Evolutionary conservation across 1,140 invertebrate species (phyloP).

Genomic region (Eupeodes corollae): DNA sequence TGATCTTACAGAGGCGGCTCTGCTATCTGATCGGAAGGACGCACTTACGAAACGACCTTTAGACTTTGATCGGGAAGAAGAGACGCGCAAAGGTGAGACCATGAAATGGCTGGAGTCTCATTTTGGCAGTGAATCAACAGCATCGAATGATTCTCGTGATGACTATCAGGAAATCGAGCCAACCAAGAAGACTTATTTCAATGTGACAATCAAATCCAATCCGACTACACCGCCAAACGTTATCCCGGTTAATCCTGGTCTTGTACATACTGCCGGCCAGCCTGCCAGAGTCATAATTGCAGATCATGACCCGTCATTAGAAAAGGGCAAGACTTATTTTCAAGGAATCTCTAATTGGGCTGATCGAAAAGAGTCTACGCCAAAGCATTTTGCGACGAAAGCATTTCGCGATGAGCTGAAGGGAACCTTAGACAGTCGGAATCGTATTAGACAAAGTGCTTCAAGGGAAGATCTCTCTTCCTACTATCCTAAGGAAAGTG

Average conservation of each 20-base stretch:
- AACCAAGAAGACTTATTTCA: conserved; percentile 59
- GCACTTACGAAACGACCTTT: conserved; percentile 65
- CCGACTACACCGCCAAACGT: conserved; percentile 24
- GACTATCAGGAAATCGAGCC: conserved; percentile 45
- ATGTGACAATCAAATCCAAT: conserved; percentile 65
- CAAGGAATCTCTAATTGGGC: conserved; percentile 69
- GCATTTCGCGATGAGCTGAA: conserved; percentile 35
- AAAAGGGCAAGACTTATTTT: conserved; percentile 44
- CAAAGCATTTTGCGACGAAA: conserved; percentile 29
- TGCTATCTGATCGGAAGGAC: conserved; percentile 57
- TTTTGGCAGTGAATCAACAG: conserved; percentile 74
- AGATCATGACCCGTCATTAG: conserved; percentile 20
- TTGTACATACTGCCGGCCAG: too few species aligned
- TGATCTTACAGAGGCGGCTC: conserved; percentile 30
- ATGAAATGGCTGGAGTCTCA: conserved; percentile 82
- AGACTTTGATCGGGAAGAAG: conserved; percentile 76
- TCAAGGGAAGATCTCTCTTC: conserved; percentile 2
- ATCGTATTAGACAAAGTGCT: conserved; percentile 19
- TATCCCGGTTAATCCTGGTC: neutral
- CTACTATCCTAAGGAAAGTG: neutral
- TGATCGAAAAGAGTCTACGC: conserved; percentile 43
- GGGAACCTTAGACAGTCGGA: conserved; percentile 28
- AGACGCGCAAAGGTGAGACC: conserved; percentile 77
- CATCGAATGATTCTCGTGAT: conserved; percentile 55
- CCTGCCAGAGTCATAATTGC: conserved; percentile 8